Base-by-base conservation (phyloP, 2,888 invertebrate genomes). In the Desoria tigrina region DNA sequence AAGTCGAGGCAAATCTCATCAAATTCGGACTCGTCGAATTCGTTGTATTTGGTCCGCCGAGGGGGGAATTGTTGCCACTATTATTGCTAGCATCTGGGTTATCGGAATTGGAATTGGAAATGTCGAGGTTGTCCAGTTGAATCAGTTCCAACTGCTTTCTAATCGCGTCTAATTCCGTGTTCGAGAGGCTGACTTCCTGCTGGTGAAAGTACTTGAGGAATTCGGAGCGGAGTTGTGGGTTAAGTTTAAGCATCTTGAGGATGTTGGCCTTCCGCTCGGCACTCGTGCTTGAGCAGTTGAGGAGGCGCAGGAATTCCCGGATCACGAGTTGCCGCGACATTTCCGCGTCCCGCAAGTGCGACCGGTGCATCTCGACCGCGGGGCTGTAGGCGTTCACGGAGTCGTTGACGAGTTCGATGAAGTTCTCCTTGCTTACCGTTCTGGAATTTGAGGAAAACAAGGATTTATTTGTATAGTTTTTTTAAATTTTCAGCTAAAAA, bases 301-400 rank as follows among this genome's bases (percentile, higher is more conserved):
- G 51, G 42, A 67, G 50, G 21, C 62, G 39, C 32, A 67, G 57
- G 42, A 67, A 67, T 42, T 67, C 67, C 21, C 67, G 53, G 2
- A 67, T 32, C 1, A 67, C 67, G 23, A 67, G 39, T 49, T 67
- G 67, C 14, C 67, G 42, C 23, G 61, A 56, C 67, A 67, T 67
- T n/a, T 67, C 63, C 18, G 67, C 67, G 28, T 67, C 67, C 28
- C 63, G 21, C 60, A 62, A 11, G 39, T 67, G 62, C 2, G 50
- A 32, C 45, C 63, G 58, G 42, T 66, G 63, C 49, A 63, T 27
- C 60, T 66, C 66, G 1, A 62, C 66, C 6, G 66, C 66, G 4
- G 66, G 66, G 45, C 58, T 58, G 58, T 66, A 66, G 3, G 32
- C 23, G 32, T 55, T 55, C 23, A 6, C 55, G 3, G 55, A 6